These are phyloP conservation scores for Sebastiscus albofasciatus DNA, from an alignment of 2,797 vertebrate genomes.

Conservation along the genomic window DNA sequence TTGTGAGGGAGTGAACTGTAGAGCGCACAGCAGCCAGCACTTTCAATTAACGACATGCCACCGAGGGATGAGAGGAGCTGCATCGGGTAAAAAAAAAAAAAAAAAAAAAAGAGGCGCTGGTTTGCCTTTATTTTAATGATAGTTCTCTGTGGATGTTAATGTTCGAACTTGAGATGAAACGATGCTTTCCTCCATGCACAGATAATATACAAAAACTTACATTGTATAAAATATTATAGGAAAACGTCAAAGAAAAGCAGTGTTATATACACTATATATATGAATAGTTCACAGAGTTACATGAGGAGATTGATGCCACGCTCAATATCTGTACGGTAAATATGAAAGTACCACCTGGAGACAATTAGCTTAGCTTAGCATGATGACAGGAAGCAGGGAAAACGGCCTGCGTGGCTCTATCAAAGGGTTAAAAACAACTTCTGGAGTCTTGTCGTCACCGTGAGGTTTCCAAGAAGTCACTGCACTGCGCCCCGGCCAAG, in stretches of 20 bases:
- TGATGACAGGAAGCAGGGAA: not conserved
- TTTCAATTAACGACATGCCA: slow-evolving; percentile 38
- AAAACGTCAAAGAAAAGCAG: not conserved
- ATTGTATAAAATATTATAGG: not conserved
- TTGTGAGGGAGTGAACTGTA: slow-evolving; percentile 1
- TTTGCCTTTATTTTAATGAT: not conserved
- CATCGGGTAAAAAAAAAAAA: not conserved
- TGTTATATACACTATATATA: not conserved
- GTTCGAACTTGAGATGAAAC: not conserved
- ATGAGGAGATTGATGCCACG: too few species aligned
- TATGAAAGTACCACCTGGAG: not conserved
- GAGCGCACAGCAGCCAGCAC: slow-evolving; percentile 19
- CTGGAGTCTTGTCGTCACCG: not conserved
- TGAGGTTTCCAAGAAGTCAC: not conserved
- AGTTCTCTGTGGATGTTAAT: not conserved
- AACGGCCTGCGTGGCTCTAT: too few species aligned
- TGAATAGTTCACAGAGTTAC: not conserved
- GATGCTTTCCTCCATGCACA: not conserved
- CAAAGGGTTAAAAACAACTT: too few species aligned
- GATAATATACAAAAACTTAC: not conserved
- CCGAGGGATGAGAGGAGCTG: not conserved
- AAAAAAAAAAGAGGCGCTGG: too few species aligned
- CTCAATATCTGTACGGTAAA: not conserved
- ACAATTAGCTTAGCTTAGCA: not conserved
- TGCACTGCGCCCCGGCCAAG: not conserved